These are phyloP conservation scores for Eira barbara DNA, from an alignment of 2,113 vertebrate genomes.

Conservation along the genomic window DNA sequence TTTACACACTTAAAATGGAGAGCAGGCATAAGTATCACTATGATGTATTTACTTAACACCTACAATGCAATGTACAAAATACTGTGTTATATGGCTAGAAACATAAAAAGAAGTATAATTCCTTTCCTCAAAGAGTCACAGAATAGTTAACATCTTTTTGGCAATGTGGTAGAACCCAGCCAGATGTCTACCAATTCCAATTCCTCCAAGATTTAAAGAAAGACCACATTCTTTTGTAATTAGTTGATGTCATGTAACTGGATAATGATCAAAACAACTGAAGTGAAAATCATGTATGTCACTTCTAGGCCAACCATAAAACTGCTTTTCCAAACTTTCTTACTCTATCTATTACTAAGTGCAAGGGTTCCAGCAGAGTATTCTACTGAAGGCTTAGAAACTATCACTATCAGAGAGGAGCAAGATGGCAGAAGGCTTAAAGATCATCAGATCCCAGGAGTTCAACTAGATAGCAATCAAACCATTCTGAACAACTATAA, in stretches of 20 bases:
- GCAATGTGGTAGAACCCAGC: background rate
- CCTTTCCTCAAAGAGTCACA: background rate
- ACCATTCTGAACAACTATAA: too few relatives aligned
- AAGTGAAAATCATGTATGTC: background rate
- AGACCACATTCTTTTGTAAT: background rate
- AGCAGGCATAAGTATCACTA: background rate
- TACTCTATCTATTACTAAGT: background rate
- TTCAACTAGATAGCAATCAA: too few relatives aligned
- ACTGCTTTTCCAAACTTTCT: background rate
- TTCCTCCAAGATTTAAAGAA: background rate
- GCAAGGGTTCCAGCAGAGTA: background rate
- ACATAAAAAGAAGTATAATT: background rate
- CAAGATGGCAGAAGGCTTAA: too few relatives aligned
- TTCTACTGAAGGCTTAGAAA: background rate
- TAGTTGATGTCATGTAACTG: background rate
- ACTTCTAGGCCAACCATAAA: background rate
- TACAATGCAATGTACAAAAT: background rate
- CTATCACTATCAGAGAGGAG: too few relatives aligned
- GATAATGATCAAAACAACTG: background rate
- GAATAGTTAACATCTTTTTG: background rate
- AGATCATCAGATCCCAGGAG: too few relatives aligned
- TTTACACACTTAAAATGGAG: background rate
- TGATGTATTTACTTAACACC: background rate
- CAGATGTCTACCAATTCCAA: background rate
- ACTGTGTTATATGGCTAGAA: background rate